These are phyloP conservation scores for Pogoniulus pusillus DNA, from an alignment of 2,797 vertebrate species.

Conservation along the genomic window DNA sequence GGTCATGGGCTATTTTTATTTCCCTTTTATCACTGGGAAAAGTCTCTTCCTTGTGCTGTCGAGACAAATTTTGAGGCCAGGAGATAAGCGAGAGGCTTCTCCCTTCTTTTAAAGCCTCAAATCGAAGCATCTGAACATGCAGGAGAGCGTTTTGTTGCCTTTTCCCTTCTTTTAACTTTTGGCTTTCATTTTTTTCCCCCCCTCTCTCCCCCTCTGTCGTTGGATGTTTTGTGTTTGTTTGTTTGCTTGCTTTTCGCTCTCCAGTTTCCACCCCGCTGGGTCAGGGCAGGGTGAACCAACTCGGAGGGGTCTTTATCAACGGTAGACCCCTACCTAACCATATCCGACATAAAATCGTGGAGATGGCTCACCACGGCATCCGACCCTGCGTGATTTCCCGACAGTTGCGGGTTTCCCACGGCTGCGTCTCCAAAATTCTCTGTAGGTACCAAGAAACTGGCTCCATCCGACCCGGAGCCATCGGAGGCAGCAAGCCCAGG, in stretches of 20 bases:
- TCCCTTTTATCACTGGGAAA: not conserved
- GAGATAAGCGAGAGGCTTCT: not conserved
- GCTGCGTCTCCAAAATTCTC: constrained; percentile 98
- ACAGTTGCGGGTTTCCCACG: constrained; percentile 94
- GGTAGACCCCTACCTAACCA: constrained; percentile 96
- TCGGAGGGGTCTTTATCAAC: constrained; percentile 98
- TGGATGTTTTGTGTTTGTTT: not conserved
- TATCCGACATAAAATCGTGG: constrained; percentile 98
- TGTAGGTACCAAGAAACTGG: constrained; percentile 98
- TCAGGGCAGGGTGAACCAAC: constrained; percentile 97
- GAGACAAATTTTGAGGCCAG: not conserved
- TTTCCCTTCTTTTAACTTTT: not conserved
- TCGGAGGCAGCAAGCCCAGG: constrained; percentile 98
- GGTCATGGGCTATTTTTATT: not conserved
- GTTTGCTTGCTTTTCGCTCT: not conserved
- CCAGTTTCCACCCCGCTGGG: constrained; percentile 96
- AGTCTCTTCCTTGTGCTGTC: not conserved
- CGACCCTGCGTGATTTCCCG: constrained; percentile 97
- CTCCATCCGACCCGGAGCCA: constrained; percentile 95
- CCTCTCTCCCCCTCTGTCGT: too few relatives aligned
- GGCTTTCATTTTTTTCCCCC: too few relatives aligned
- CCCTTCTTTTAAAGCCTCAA: not conserved
- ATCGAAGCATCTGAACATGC: not conserved
- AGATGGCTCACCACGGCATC: constrained; percentile 98
- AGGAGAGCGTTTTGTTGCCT: not conserved